Evolutionary conservation across 2,797 vertebrate species (phyloP).

Genomic region (Dicrostonyx torquatus): DNA sequence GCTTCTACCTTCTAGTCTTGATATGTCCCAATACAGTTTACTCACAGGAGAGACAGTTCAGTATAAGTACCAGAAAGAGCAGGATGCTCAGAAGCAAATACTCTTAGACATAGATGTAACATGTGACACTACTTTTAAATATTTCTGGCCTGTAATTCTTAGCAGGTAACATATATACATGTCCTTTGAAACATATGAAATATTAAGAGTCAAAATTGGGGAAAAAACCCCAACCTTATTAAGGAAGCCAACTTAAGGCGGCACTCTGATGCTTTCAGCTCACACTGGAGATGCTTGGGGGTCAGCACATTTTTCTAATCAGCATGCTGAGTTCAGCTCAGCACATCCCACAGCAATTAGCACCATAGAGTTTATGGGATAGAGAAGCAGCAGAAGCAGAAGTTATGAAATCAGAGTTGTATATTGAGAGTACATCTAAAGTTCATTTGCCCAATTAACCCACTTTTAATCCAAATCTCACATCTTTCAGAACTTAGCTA

Average conservation of each 20-base stretch:
- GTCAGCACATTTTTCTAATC: background rate
- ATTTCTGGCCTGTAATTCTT: background rate
- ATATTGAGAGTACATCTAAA: background rate
- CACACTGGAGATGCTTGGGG: background rate
- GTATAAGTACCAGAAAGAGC: background rate
- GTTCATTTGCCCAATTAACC: slow-evolving; percentile 1
- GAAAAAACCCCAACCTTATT: background rate
- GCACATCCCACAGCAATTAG: background rate
- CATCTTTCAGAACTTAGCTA: slow-evolving; percentile 35
- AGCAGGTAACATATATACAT: background rate
- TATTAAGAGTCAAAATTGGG: background rate
- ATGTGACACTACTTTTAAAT: background rate
- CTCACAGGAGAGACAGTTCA: background rate
- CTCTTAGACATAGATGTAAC: background rate
- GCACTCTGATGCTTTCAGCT: background rate
- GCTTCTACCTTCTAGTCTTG: background rate
- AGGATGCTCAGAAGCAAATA: background rate
- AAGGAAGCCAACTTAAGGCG: background rate
- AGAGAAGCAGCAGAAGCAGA: background rate
- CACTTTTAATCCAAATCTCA: slow-evolving; percentile 41
- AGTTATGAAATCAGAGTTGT: slow-evolving; percentile 27
- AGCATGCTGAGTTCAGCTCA: background rate
- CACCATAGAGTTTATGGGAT: background rate
- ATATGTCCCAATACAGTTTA: background rate
- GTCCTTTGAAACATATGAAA: background rate